Conservation (phyloP, 2,888 invertebrate genomes). For the Heteropelma amictum region DNA sequence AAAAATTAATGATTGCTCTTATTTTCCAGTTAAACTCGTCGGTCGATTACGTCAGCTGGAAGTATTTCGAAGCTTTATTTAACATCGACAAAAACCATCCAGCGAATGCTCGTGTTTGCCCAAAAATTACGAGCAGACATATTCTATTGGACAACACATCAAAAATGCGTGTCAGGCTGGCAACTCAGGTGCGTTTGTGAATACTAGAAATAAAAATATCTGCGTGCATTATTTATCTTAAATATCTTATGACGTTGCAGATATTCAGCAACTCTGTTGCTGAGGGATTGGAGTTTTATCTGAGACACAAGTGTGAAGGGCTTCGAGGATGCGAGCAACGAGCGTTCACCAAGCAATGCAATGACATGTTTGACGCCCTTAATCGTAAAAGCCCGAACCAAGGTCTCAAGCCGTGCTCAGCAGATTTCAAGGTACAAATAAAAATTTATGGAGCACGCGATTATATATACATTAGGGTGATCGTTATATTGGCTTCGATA, state of each 20-base stretch:
- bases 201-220: background rate
- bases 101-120: constrained; percentile 32
- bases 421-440: background rate
- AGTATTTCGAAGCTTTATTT: background rate
- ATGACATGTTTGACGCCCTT: constrained; percentile 35
- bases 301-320: background rate
- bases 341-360: constrained; percentile 17
- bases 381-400: constrained; percentile 41
- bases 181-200: constrained; percentile 21
- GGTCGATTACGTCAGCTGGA: background rate
- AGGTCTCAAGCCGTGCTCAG: constrained; percentile 6
- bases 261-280: constrained; percentile 44
- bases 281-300: constrained; percentile 25
- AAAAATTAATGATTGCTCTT: background rate
- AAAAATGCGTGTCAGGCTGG: constrained; percentile 40
- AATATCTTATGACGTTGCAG: constrained; percentile 5
- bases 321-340: constrained; percentile 20
- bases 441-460: too few species aligned
- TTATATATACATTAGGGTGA: too few species aligned
- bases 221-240: background rate
- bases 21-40: background rate
- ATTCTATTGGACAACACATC: constrained; percentile 32
- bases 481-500: too few species aligned
- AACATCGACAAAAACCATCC: background rate
- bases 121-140: constrained; percentile 39